A percentile compares a stretch with the other conserved stretches of the same genome.
These are phyloP conservation scores for Ctenicera cuprea DNA, from an alignment of 2,888 invertebrate species.

Conservation along the genomic window DNA sequence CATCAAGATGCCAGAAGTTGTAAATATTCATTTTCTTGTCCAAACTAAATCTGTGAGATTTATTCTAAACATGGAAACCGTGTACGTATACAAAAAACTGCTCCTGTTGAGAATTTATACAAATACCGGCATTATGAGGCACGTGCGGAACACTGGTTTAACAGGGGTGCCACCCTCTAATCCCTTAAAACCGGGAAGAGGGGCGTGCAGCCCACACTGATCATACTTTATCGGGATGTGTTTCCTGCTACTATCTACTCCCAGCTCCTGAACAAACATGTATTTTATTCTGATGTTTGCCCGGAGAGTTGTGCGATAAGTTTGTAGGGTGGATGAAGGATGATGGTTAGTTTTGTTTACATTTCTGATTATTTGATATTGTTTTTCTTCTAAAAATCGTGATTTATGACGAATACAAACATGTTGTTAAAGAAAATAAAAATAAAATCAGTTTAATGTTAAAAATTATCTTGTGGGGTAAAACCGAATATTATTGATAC, in stretches of 20 bases:
- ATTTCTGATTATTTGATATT: too few species aligned
- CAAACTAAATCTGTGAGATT: conserved; percentile 26
- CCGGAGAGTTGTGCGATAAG: conserved; percentile 1
- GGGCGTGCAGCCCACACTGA: conserved; percentile 26
- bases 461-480: too few species aligned
- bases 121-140: conserved; percentile 59
- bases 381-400: too few species aligned
- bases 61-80: conserved; percentile 46
- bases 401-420: too few species aligned
- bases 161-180: conserved; percentile 53
- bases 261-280: conserved; percentile 10
- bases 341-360: conserved; percentile 1
- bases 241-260: conserved; percentile 8
- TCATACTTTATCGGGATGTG: conserved; percentile 26
- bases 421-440: too few species aligned
- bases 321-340: background rate
- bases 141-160: conserved; percentile 58
- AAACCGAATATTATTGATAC: too few species aligned
- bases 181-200: conserved; percentile 46
- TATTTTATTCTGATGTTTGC: conserved; percentile 22
- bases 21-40: conserved; percentile 18
- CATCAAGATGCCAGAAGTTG: conserved; percentile 14
- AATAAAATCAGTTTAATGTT: too few species aligned
- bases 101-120: conserved; percentile 55
- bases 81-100: conserved; percentile 31